A percentile compares a stretch with the other conserved stretches of the same genome.
These are phyloP conservation scores for Musca domestica DNA, from an alignment of 1,140 invertebrate genomes.

Conservation along the genomic window DNA sequence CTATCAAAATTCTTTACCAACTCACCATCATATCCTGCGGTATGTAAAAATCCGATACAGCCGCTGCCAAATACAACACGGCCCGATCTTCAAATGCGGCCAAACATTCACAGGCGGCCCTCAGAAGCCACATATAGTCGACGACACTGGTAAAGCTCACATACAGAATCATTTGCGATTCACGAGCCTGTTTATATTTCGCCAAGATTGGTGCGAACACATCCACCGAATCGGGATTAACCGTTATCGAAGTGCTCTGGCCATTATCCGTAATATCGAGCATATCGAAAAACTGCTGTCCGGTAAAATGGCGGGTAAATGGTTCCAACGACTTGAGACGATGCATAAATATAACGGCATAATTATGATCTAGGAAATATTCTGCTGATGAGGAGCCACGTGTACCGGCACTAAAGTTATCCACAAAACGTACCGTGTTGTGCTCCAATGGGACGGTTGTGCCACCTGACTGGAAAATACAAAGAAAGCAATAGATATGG, in stretches of 20 bases:
- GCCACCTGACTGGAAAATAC: constrained; percentile 83
- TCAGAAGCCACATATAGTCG: constrained; percentile 91
- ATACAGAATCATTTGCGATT: constrained; percentile 67
- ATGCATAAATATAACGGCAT: constrained; percentile 78
- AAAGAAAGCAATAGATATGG: neutral
- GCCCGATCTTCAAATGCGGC: constrained; percentile 66
- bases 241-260: constrained; percentile 63
- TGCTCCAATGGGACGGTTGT: constrained; percentile 95
- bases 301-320: constrained; percentile 80
- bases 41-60: constrained; percentile 98
- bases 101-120: constrained; percentile 75
- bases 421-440: constrained; percentile 95
- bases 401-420: constrained; percentile 97
- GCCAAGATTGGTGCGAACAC: constrained; percentile 66
- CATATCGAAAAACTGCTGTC: constrained; percentile 79
- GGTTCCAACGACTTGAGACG: constrained; percentile 84
- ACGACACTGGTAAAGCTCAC: constrained; percentile 80
- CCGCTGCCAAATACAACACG: constrained; percentile 92
- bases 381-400: constrained; percentile 92
- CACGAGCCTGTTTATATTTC: constrained; percentile 70
- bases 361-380: constrained; percentile 84
- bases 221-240: constrained; percentile 68
- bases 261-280: constrained; percentile 65
- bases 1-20: constrained; percentile 24
- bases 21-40: constrained; percentile 87